Percentiles rank a stretch among this genome's conserved stretches.
phyloP scores from a whole-genome alignment of 2,888 invertebrate species.

The Acholoe squamosa region DNA sequence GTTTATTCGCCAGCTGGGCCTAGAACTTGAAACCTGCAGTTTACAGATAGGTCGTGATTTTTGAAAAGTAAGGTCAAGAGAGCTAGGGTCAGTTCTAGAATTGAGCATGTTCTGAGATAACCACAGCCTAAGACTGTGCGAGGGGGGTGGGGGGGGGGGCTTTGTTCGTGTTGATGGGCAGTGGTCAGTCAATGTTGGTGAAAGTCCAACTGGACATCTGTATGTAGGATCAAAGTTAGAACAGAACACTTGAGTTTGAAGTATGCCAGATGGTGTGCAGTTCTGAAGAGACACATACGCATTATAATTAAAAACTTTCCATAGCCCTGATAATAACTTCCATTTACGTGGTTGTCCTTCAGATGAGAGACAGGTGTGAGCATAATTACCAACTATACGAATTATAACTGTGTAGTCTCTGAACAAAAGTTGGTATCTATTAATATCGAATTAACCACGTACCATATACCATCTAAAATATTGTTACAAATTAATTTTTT shows the following conservation, averaged over 20 bases:
- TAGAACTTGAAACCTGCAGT: constrained; percentile 11
- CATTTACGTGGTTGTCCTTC: too few relatives aligned
- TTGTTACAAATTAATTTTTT: too few relatives aligned
- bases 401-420: too few relatives aligned
- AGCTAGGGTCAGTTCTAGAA: neutral
- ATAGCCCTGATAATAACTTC: too few relatives aligned
- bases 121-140: neutral
- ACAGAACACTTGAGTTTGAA: neutral
- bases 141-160: neutral
- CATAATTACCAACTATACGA: too few relatives aligned
- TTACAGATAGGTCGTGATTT: neutral
- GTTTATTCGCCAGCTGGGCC: constrained; percentile 43
- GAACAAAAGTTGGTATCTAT: too few relatives aligned
- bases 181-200: constrained; percentile 23
- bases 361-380: too few relatives aligned
- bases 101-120: neutral
- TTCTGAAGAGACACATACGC: neutral
- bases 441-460: too few relatives aligned
- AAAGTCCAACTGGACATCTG: constrained; percentile 49
- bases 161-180: constrained; percentile 10
- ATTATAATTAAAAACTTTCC: neutral
- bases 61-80: neutral
- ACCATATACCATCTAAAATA: too few relatives aligned
- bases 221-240: neutral
- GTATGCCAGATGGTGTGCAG: constrained; percentile 24